Percentiles rank a stretch among this genome's conserved stretches.
These are phyloP conservation scores for Drosophila maculinotata DNA, from an alignment of 2,888 invertebrate genomes.

Conservation along the genomic window DNA sequence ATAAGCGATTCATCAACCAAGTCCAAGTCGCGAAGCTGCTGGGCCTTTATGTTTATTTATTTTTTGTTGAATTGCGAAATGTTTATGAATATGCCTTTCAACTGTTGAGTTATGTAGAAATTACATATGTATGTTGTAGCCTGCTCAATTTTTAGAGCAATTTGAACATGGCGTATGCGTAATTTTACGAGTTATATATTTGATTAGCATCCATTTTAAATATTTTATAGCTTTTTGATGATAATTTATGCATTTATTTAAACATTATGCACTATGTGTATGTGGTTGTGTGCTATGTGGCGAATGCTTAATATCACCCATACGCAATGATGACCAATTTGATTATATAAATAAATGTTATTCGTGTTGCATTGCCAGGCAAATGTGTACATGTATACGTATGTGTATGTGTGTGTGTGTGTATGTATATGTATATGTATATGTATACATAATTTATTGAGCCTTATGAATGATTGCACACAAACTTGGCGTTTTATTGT, in stretches of 20 bases:
- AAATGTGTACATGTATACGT: conserved; percentile 16
- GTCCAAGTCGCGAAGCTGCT: conserved; percentile 15
- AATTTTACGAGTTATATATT: conserved; percentile 46
- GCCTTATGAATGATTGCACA: conserved; percentile 61
- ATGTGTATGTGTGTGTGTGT: conserved; percentile 1
- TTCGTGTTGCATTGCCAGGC: conserved; percentile 25
- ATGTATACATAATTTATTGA: conserved; percentile 35
- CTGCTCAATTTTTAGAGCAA: conserved; percentile 4
- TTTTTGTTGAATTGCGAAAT: conserved; percentile 10
- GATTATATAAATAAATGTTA: conserved; percentile 51
- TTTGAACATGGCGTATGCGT: conserved; percentile 45
- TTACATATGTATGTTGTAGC: conserved; percentile 2
- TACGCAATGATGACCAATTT: conserved; percentile 46
- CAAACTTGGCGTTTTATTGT: conserved; percentile 39
- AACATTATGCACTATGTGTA: conserved; percentile 3
- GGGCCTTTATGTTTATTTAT: conserved; percentile 19
- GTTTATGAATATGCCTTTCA: conserved; percentile 41
- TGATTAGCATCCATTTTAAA: conserved; percentile 38
- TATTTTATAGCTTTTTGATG: conserved; percentile 37
- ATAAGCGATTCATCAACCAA: conserved; percentile 57
- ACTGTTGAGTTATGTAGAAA: conserved; percentile 29
- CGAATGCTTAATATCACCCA: conserved; percentile 44
- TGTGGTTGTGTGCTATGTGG: conserved; percentile 2
- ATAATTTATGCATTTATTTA: conserved; percentile 40
- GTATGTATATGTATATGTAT: conserved; percentile 2